Percentiles rank a stretch among this genome's conserved stretches.
Conservation (phyloP, 1,140 invertebrate genomes). For the Drosophila willistoni region DNA sequence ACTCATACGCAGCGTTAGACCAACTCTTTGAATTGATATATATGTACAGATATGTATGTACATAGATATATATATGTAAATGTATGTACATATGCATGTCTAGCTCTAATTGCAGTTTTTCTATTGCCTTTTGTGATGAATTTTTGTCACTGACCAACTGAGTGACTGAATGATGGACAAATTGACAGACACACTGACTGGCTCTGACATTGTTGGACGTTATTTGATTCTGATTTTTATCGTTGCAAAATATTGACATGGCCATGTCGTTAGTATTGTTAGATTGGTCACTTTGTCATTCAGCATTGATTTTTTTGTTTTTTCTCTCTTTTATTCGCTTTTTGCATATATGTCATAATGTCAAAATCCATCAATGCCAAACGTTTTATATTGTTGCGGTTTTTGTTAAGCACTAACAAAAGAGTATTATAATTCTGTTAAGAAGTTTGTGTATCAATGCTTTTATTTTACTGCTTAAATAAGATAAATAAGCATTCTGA, state of each 20-base stretch:
- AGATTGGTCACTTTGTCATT: slow-evolving; percentile 55
- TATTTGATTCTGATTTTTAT: slow-evolving; percentile 73
- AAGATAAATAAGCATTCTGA: background rate
- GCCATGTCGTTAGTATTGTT: slow-evolving; percentile 21
- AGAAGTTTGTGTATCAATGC: background rate
- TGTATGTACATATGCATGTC: background rate
- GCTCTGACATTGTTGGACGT: slow-evolving; percentile 61
- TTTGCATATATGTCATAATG: slow-evolving; percentile 63
- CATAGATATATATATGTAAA: background rate
- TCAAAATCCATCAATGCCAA: slow-evolving; percentile 67
- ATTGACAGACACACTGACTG: slow-evolving; percentile 8
- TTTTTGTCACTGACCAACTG: slow-evolving; percentile 37
- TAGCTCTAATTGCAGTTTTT: slow-evolving; percentile 67
- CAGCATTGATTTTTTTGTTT: slow-evolving; percentile 28
- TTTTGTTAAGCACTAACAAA: background rate
- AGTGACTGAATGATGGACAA: background rate
- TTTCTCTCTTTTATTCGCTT: slow-evolving; percentile 30
- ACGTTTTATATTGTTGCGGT: slow-evolving; percentile 15
- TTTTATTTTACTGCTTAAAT: background rate
- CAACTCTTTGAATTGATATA: slow-evolving; percentile 4
- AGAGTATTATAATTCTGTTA: background rate
- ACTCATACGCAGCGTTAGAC: slow-evolving; percentile 51
- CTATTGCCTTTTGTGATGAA: slow-evolving; percentile 56
- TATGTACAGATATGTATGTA: background rate
- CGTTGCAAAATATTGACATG: slow-evolving; percentile 46